phyloP scores from a whole-genome alignment of 2,797 vertebrate genomes.

The Delichon dasypus region DNA sequence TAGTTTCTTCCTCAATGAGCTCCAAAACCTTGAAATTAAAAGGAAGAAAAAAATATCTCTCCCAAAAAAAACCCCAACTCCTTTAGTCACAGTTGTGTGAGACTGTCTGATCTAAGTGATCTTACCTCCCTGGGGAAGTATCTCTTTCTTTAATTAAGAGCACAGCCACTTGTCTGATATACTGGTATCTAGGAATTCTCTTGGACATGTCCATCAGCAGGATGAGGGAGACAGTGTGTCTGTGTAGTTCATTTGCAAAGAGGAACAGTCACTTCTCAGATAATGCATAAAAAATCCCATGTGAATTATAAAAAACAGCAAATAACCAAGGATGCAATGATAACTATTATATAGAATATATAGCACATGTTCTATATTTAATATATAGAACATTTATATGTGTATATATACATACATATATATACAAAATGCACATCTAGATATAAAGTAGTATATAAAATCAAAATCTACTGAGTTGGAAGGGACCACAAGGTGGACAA shows the following conservation, averaged over 20 bases:
- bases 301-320: not conserved
- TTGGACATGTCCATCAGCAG: not conserved
- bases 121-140: not conserved
- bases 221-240: not conserved
- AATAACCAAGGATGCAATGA: not conserved
- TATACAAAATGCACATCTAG: not conserved
- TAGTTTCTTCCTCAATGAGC: not conserved
- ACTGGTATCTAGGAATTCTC: not conserved
- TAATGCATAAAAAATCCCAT: not conserved
- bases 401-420: no score
- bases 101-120: slow-evolving; percentile 35
- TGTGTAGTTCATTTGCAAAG: not conserved
- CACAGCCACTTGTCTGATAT: not conserved
- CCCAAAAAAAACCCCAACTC: not conserved
- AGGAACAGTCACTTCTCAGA: not conserved
- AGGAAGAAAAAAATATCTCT: not conserved
- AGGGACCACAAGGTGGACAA: not conserved
- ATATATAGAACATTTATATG: no score
- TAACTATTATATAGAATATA: not conserved
- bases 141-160: slow-evolving; percentile 46
- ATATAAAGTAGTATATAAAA: not conserved
- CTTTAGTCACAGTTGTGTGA: not conserved
- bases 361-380: not conserved
- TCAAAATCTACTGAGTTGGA: not conserved
- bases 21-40: not conserved